Percentiles rank a stretch among this genome's conserved stretches.
Conservation (phyloP, 2,113 vertebrate genomes). For the Pan paniscus region DNA sequence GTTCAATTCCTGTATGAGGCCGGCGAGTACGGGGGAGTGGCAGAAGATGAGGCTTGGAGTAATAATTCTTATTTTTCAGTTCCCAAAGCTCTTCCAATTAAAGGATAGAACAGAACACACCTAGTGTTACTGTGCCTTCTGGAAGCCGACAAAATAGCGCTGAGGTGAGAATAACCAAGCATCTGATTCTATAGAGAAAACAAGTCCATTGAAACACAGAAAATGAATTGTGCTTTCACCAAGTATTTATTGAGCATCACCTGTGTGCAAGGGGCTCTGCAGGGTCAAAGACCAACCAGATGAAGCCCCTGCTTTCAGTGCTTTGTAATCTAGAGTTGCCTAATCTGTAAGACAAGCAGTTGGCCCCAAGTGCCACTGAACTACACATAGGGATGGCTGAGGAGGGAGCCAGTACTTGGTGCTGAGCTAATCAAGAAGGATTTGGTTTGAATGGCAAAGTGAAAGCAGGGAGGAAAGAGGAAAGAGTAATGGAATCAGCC, state of each 20-base stretch:
- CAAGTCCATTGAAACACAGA: background rate
- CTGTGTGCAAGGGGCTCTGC: background rate
- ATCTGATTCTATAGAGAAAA: background rate
- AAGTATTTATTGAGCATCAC: background rate
- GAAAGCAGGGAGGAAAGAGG: background rate
- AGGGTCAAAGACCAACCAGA: background rate
- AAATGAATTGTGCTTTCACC: background rate
- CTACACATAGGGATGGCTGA: background rate
- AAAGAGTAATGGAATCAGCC: background rate
- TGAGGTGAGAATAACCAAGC: background rate
- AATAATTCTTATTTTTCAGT: slow-evolving; percentile 18
- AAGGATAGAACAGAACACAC: slow-evolving; percentile 25
- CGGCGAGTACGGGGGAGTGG: background rate
- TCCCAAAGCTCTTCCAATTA: slow-evolving; percentile 39
- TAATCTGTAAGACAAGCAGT: background rate
- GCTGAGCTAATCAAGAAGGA: background rate
- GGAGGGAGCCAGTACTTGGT: background rate
- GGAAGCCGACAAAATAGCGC: background rate
- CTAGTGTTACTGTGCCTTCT: background rate
- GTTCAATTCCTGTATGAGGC: background rate
- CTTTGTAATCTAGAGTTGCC: background rate
- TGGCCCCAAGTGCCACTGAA: background rate
- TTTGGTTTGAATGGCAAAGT: background rate
- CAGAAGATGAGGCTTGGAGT: background rate
- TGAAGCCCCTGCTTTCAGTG: background rate